Evolutionary conservation across 2,113 vertebrate species (phyloP), one percentile per base, ranked within the genome.

Genomic region (Otolemur garnettii): DNA sequence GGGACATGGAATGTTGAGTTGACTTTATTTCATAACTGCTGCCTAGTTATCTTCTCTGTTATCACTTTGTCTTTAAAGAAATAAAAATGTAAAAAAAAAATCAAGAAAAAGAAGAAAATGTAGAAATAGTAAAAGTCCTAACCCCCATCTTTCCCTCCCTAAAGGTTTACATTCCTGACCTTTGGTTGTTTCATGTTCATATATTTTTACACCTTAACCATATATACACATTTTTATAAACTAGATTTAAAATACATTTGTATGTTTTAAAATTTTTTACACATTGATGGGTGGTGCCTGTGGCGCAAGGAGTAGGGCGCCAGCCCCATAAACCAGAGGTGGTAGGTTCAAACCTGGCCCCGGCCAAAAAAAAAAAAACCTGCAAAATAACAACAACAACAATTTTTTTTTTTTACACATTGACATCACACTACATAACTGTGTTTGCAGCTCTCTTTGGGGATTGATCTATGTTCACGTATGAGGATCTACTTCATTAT

Each of bases 61-160:
- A 57, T 72, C 18, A 53, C 17, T 38, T 38, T 71, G 42, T 92
- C 60, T 77, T 62, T 71, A 87, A 87, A 74, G 45, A 92, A 94
- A 45, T 53, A 77, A 69, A 50, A 50, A 50, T 50, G 45, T 50
- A 50, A 50, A 50, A 50, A 45, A 45, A 45, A 45, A 38, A 38
- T 38, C 38, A 38, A 38, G 8, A 8, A 45, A 45, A 45, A 9
- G 10, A 50, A 50, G 45, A 50, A 50, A 82, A 86, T 30, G 33
- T 0, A 33, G 53, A 57, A 10, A 24, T 18, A 35, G 7, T 55
- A 81, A 17, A 66, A 69, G 22, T 35, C 7, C 26, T 53, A 13
- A 5, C n/a, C 3, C 4, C 1, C 10, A 0, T 26, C 28, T 57
- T 50, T 57, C 15, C 24, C 26, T 68, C 24, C 13, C 14, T 22